Evolutionary conservation across 1,140 invertebrate species (phyloP), one percentile per base, ranked within the genome.

Genomic region (Zaprionus africanus): DNA sequence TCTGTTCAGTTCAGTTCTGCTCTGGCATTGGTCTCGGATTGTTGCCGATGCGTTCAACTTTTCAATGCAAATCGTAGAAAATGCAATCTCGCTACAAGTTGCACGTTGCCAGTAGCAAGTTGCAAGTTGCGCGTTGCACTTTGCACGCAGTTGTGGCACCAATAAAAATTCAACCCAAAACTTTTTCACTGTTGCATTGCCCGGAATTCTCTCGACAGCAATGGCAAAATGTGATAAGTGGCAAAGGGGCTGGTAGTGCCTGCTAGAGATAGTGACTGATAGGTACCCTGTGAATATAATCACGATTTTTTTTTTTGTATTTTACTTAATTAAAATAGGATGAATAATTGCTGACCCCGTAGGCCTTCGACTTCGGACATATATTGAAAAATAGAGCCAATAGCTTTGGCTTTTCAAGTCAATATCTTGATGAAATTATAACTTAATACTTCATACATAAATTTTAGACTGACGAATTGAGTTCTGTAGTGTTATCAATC

Each of bases 161-260:
- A 76, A 76, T 76, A 71, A 64, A 70, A 64, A 51, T 76, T 5
- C 54, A 38, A 38, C 26, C 24, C 17, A 34, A 59, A 71, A 63
- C 41, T 76, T 70, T 76, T 34, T 9, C 58, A 19, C 38, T 46
- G 26, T 56, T 63, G 26, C 51, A 56, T 24, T 28, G 24, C 17
- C 19, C 5, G 26, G 46, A 49, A 36, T 56, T 17, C 57, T 67
- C 19, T 22, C 19, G 19, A 24, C 46, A 51, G 46, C 19, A 51
- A 19, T 11, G 13, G 46, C 11, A 22, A 51, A 22, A 51, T 5
- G 19, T 51, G 41, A 24, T 51, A 24, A 51, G 19, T 51, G 17
- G 19, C 19, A 51, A 46, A 38, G 36, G 13, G 41, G 1, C 41
- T 38, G 41, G 15, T 43, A 46, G 5, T 17, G n/a, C 15, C 38